Percentiles rank a stretch among this genome's conserved stretches.
Evolutionary conservation across 2,113 vertebrate species (phyloP).

Genomic region (Chrysemys picta): DNA sequence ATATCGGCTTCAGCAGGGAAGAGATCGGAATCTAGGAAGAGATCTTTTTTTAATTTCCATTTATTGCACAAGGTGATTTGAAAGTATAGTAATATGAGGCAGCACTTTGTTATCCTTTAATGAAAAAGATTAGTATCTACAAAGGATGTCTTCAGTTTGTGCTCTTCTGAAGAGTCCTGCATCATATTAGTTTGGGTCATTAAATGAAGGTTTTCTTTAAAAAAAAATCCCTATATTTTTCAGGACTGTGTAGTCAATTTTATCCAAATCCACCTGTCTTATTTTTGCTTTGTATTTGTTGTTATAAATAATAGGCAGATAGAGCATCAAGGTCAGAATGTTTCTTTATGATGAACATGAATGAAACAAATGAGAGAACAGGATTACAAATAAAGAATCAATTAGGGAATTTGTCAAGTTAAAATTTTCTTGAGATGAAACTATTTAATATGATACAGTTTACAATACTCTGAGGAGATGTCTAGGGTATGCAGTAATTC

Average conservation of each 20-base stretch:
- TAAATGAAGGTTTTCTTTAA: not conserved
- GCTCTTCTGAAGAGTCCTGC: not conserved
- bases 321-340: not conserved
- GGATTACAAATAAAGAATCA: not conserved
- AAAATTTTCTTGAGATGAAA: not conserved
- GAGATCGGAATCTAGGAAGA: conserved; percentile 48
- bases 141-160: conserved; percentile 8
- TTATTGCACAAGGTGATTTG: conserved; percentile 46
- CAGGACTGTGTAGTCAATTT: not conserved
- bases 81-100: not conserved
- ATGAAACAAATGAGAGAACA: not conserved
- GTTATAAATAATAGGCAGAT: not conserved
- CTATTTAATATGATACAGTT: not conserved
- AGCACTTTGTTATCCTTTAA: conserved; percentile 24
- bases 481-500: not conserved
- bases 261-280: not conserved
- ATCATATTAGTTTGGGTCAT: not conserved
- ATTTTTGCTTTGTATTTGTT: not conserved
- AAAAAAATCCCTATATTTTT: not conserved
- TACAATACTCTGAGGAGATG: not conserved
- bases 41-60: conserved; percentile 5
- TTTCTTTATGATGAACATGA: not conserved
- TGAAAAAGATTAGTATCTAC: conserved; percentile 65
- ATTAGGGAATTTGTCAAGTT: not conserved
- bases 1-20: conserved; percentile 2